A percentile compares a stretch with the other conserved stretches of the same genome.
These are phyloP conservation scores for Pyrgus malvae DNA, from an alignment of 2,888 invertebrate species.

Conservation along the genomic window DNA sequence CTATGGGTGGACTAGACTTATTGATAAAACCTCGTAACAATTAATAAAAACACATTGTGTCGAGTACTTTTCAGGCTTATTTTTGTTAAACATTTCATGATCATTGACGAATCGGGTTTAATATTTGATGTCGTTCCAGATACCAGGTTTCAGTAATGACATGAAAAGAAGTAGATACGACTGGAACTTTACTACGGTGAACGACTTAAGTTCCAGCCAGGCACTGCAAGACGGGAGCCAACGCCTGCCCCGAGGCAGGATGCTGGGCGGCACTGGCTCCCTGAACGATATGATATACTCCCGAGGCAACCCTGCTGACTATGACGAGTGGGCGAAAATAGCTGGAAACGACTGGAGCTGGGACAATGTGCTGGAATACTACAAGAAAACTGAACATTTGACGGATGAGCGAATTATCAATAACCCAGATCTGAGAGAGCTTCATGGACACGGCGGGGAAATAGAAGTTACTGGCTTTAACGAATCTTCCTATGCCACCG, in stretches of 20 bases:
- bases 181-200: constrained; percentile 64
- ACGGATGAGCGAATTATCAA: constrained; percentile 56
- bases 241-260: constrained; percentile 59
- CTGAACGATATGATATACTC: constrained; percentile 69
- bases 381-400: constrained; percentile 63
- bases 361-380: constrained; percentile 57
- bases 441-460: constrained; percentile 56
- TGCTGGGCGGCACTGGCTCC: constrained; percentile 67
- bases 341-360: constrained; percentile 57
- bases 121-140: too few relatives aligned
- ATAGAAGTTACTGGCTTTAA: constrained; percentile 57
- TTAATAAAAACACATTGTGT: too few relatives aligned
- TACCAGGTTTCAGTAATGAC: constrained; percentile 52
- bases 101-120: too few relatives aligned
- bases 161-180: constrained; percentile 54
- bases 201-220: constrained; percentile 55
- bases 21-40: too few relatives aligned
- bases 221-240: constrained; percentile 50
- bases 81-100: too few relatives aligned
- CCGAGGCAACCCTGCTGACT: constrained; percentile 62
- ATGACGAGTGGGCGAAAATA: constrained; percentile 58
- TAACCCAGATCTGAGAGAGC: constrained; percentile 48
- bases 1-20: too few relatives aligned
- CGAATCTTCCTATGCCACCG: constrained; percentile 41
- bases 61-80: too few relatives aligned